These are phyloP conservation scores for Brotula barbata DNA, from an alignment of 2,797 vertebrate species.

Conservation along the genomic window DNA sequence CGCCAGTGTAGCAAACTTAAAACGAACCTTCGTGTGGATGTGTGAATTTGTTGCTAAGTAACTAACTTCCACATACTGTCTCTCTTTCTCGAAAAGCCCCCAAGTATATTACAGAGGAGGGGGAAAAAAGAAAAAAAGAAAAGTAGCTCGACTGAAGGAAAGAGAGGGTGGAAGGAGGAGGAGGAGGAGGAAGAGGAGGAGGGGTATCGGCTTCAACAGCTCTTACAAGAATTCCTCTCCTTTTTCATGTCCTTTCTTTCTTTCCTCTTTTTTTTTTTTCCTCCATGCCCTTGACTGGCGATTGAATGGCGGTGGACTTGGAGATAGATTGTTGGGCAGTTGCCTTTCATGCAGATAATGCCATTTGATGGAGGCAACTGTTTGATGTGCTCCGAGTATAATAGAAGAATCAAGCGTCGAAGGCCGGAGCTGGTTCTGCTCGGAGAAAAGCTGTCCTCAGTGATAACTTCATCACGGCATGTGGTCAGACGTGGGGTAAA, in stretches of 20 bases:
- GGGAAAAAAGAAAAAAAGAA: too few relatives aligned
- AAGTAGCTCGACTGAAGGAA: constrained; percentile 44
- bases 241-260: constrained; percentile 55
- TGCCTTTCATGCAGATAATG: constrained; percentile 99
- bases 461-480: constrained; percentile 99
- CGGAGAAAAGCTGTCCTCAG: constrained; percentile 96
- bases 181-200: background rate
- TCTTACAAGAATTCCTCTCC: constrained; percentile 41
- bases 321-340: constrained; percentile 93
- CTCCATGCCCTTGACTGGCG: constrained; percentile 86
- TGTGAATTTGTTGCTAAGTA: constrained; percentile 72
- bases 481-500: constrained; percentile 91
- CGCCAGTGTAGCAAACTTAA: constrained; percentile 44
- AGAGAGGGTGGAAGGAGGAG: constrained; percentile 1
- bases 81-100: constrained; percentile 44
- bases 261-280: constrained; percentile 33
- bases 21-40: constrained; percentile 46
- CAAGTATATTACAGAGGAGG: constrained; percentile 42
- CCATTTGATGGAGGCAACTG: constrained; percentile 93
- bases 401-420: constrained; percentile 68
- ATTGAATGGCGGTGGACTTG: constrained; percentile 90
- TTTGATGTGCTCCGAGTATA: constrained; percentile 90
- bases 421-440: constrained; percentile 88
- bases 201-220: constrained; percentile 33
- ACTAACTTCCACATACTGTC: constrained; percentile 50